Base-by-base conservation (phyloP, 2,113 vertebrate genomes). In the Taurulus bubalis region DNA sequence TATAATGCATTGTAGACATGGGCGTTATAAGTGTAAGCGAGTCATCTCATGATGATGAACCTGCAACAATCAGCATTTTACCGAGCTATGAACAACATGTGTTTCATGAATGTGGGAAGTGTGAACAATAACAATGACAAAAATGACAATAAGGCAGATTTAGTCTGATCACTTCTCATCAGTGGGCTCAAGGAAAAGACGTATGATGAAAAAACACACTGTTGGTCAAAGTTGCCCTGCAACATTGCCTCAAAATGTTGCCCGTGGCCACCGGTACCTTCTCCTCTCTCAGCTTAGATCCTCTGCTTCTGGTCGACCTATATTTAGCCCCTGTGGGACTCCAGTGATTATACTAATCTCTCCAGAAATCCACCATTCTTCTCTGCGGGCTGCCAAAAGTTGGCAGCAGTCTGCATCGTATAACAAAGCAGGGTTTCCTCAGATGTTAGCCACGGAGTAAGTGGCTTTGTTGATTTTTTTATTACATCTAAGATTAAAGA, bases 331-430 rank as follows among this genome's bases (percentile, higher is more conserved):
- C 78, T 11, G 30, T 67, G 89, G 87, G 92, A 87, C 70, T 73
- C 68, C 62, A 55, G 68, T 86, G 83, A 93, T 91, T 90, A 91
- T 79, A 81, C 91, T 90, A 90, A 90, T 90, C 91, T 91, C 78
- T 85, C 28, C 74, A 83, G 86, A 90, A 90, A 88, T 88, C 81
- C 87, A 76, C 65, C 80, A 38, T 64, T 71, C 75, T 78, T 80
- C 91, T 87, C 86, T 64, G 69, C 82, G 14, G 83, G 91, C 85
- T 79, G 75, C 56, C 63, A 26, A 85, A 88, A 89, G 77, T 91
- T 85, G 77, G 75, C 87, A 89, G 82, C 53, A 70, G 71, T 86
- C 85, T 67, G 14, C 69, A 28, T 81, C 72, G 51, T 73, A 67
- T 78, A 74, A 86, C 88, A 91, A 86, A 90, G 88, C 66, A 40